Percentiles rank a stretch among this genome's conserved stretches.
Conservation (phyloP, 2,797 vertebrate species). For the Dallia pectoralis region DNA sequence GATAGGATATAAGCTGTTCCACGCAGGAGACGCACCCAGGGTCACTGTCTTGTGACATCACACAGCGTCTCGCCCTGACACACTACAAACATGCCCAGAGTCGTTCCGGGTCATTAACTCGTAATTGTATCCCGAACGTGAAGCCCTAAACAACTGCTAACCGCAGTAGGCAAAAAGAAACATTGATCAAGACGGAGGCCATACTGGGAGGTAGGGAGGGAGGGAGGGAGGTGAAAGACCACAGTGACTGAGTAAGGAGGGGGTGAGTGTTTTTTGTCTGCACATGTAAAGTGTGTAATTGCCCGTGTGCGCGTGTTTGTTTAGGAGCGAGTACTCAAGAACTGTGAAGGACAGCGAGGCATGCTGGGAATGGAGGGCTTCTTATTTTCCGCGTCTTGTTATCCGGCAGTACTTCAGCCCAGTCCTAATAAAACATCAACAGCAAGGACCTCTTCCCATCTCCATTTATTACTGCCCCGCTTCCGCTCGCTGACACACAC, state of each 20-base stretch:
- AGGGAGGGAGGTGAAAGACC: constrained; percentile 8
- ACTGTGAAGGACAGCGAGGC: not conserved
- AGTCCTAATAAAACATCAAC: not conserved
- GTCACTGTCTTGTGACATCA: constrained; percentile 53
- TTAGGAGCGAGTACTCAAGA: not conserved
- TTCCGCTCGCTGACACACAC: constrained; percentile 27
- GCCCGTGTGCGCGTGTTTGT: not conserved
- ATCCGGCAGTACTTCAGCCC: not conserved
- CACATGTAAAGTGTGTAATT: not conserved
- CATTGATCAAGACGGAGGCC: not conserved
- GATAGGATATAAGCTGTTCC: constrained; percentile 64
- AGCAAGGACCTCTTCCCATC: constrained; percentile 34
- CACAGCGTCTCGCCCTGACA: constrained; percentile 51
- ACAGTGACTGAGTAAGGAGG: no score
- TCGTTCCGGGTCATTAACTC: constrained; percentile 35
- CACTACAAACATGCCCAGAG: not conserved
- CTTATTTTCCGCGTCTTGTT: not conserved
- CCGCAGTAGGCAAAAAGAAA: not conserved
- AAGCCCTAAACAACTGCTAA: not conserved
- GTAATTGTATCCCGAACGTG: not conserved
- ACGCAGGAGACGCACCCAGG: constrained; percentile 17
- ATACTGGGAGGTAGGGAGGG: not conserved
- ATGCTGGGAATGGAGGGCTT: not conserved
- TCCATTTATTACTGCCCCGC: constrained; percentile 15
- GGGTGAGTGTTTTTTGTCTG: not conserved